Base-by-base conservation (phyloP, 2,888 invertebrate genomes). In the Synergus gifuensis region DNA sequence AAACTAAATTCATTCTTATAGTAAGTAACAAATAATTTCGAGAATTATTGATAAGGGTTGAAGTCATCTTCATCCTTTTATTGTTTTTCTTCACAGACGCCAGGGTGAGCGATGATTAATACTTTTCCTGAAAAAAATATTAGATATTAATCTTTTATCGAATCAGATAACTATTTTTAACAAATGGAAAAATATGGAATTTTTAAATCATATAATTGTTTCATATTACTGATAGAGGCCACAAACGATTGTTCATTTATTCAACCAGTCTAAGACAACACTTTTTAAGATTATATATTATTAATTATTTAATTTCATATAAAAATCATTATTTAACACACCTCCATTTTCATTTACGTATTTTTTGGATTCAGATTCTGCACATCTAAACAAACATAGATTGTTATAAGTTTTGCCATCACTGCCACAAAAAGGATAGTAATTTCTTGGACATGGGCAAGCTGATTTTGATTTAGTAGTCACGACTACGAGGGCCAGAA, bases 361-460 rank as follows among this genome's bases (percentile, higher is more conserved):
- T 12, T 2, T n/a, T 12, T 54, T 36, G 9, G 14, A 16, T 54
- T 54, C 54, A 1, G 0, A 8, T 73, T 7, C 2, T 12, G 4
- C 40, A 54, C 73, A 73, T 4, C 40, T 5, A n/a, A 73, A 73
- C 18, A 12, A 5, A n/a, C 73, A 73, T 16, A 1, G 4, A 28
- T 73, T 73, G 40, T 4, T n/a, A n/a, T 73, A 54, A 73, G 54
- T 73, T 16, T 7, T 58, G 54, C 18, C 54, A 73, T 54, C n/a
- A 54, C 54, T 73, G 36, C 9, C 73, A 54, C 73, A 73, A 11
- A 73, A 4, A 5, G 54, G 54, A 5, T 40, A 5, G n/a, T 58
- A 58, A n/a, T 36, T 40, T 73, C n/a, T 73, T 54, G 73, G n/a
- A n/a, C 73, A 73, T 40, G 54, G 54, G 49, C 73, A 73, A 1